Base-by-base conservation (phyloP, 1,140 invertebrate genomes). In the Cheumatopsyche charites region DNA sequence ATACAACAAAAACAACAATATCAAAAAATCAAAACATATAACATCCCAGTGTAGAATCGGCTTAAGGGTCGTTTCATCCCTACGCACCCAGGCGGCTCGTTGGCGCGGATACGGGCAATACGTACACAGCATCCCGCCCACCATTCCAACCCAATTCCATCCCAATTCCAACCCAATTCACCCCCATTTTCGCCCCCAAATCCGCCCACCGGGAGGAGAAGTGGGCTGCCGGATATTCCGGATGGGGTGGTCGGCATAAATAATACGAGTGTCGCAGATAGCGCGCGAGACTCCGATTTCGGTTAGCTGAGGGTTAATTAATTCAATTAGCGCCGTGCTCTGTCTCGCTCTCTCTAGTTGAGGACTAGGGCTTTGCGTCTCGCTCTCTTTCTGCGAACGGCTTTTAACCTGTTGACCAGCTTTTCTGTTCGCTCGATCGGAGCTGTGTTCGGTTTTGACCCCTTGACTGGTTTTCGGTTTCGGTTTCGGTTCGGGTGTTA, bases 361-460 rank as follows among this genome's bases (percentile, higher is more conserved):
- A 3, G 29, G 3, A 36, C 9, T n/a, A n/a, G n/a, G n/a, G n/a
- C 29, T 36, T 36, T 36, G 3, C 9, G 29, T 36, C 29, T 3
- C 29, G 3, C 29, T 43, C 26, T 36, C 29, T 36, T 36, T 36
- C 29, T 3, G 3, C 9, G 29, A 9, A 58, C 45, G 49, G 23
- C 67, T 66, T 70, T 75, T 75, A 75, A 75, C 74, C 74, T 75
- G 74, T 75, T 75, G 74, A 66, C 73, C 73, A 55, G 66, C 61
- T 47, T 67, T 70, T 15, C 21, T 9, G 42, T n/a, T n/a, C 29
- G 29, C 3, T 9, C 17, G 25, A 63, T 42, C 62, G 62, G 3
- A n/a, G 15, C 21, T 13, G 3, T 36, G 3, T 36, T 36, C 29
- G 29, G 29, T 36, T 36, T 36, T 36, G 29, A 36, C 29, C 25